Conservation (phyloP, 2,888 invertebrate genomes). For the Agriotes lineatus region DNA sequence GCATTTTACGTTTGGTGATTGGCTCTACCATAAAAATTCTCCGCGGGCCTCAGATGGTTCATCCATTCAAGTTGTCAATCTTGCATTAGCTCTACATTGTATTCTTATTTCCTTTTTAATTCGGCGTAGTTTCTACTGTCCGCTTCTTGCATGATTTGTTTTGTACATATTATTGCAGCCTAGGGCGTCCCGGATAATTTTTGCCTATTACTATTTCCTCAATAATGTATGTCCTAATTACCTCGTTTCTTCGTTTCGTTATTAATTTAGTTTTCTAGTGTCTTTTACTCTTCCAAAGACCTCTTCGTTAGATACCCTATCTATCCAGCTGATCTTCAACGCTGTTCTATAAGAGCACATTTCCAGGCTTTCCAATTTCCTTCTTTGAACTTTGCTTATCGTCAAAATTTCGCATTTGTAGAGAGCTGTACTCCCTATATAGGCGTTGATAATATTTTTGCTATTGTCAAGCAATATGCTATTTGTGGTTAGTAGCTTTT, state of each 20-base stretch:
- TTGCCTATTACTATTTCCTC: background rate
- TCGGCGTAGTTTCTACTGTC: constrained; percentile 2
- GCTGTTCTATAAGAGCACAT: background rate
- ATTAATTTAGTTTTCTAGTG: background rate
- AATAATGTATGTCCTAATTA: constrained; percentile 3
- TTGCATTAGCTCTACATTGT: background rate
- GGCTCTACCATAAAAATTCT: no score
- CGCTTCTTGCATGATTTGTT: background rate
- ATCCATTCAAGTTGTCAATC: background rate
- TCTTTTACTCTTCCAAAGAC: background rate
- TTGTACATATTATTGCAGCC: no score
- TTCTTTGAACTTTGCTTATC: background rate
- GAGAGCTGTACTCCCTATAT: background rate
- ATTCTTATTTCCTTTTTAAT: background rate
- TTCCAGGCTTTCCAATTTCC: background rate
- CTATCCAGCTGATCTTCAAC: background rate
- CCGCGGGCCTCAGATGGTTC: no score
- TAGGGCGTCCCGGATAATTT: background rate
- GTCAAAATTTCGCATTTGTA: background rate
- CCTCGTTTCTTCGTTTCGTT: background rate
- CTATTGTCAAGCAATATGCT: no score
- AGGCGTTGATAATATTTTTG: background rate
- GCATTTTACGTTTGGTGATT: no score
- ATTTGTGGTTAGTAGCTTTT: background rate
- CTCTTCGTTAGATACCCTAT: background rate